Evolutionary conservation across 2,113 vertebrate species (phyloP).

Genomic region (Fukomys damarensis): DNA sequence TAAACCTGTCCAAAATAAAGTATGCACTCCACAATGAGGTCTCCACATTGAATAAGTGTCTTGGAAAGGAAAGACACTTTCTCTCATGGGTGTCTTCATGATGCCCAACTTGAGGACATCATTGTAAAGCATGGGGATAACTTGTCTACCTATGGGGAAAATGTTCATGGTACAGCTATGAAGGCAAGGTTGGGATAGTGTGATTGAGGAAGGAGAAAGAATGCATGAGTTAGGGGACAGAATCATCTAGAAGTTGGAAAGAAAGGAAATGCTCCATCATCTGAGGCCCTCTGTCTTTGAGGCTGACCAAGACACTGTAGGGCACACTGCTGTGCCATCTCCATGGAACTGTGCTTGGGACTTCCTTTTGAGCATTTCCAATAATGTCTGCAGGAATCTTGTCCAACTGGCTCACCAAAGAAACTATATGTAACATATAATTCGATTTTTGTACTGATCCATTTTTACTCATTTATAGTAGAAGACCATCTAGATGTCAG

Average conservation of each 20-base stretch:
- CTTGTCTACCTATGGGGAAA: constrained; percentile 91
- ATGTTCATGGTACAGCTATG: constrained; percentile 91
- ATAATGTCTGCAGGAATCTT: constrained; percentile 94
- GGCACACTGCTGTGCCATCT: constrained; percentile 81
- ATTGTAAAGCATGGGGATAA: constrained; percentile 91
- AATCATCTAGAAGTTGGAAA: not conserved
- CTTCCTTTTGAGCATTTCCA: constrained; percentile 86
- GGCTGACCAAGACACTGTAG: constrained; percentile 90
- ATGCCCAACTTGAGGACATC: constrained; percentile 82
- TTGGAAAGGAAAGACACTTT: constrained; percentile 92
- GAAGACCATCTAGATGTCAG: not conserved
- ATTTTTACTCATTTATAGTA: constrained; percentile 53
- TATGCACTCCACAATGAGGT: constrained; percentile 94
- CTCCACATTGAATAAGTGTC: constrained; percentile 91
- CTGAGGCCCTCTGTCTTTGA: constrained; percentile 91
- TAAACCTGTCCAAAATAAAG: constrained; percentile 92
- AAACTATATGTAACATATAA: constrained; percentile 33
- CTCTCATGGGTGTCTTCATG: constrained; percentile 92
- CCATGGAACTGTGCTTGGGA: constrained; percentile 82
- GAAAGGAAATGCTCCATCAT: not conserved
- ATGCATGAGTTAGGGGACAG: not conserved
- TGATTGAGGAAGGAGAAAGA: not conserved
- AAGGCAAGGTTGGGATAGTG: not conserved
- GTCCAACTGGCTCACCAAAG: constrained; percentile 82
- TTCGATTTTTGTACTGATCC: constrained; percentile 30